Percentiles rank a stretch among this genome's conserved stretches.
phyloP scores from a whole-genome alignment of 1,140 invertebrate species.

The Euwallacea fornicatus region DNA sequence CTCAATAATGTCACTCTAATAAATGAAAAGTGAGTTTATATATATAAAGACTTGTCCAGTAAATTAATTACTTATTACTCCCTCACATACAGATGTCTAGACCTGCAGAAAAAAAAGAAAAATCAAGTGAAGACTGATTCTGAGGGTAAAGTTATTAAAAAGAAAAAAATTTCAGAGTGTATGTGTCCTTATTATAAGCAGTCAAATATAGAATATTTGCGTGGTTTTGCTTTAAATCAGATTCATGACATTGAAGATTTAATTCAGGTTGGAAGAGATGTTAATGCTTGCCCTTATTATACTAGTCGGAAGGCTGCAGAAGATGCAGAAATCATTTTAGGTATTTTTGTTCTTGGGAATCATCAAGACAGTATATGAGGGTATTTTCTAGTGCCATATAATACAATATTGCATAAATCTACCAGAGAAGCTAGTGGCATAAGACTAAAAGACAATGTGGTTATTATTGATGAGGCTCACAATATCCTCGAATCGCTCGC shows the following conservation, averaged over 20 bases:
- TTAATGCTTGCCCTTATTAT: conserved; percentile 90
- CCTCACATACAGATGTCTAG: conserved; percentile 68
- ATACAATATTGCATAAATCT: conserved; percentile 82
- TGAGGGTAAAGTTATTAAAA: conserved; percentile 65
- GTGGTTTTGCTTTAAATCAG: conserved; percentile 67
- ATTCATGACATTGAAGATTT: conserved; percentile 90
- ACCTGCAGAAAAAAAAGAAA: conserved; percentile 77
- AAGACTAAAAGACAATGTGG: conserved; percentile 77
- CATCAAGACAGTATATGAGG: no score
- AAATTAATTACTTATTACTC: conserved; percentile 31
- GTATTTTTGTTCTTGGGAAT: neutral
- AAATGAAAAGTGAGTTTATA: conserved; percentile 75
- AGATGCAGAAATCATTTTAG: conserved; percentile 78
- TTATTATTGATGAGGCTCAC: conserved; percentile 97
- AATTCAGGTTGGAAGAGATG: conserved; percentile 66
- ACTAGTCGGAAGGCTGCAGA: conserved; percentile 75
- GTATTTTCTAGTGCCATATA: conserved; percentile 69
- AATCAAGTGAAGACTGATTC: conserved; percentile 59
- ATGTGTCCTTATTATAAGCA: conserved; percentile 70
- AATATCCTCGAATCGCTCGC: conserved; percentile 91
- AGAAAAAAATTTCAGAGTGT: conserved; percentile 58
- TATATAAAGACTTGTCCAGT: neutral
- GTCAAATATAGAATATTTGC: conserved; percentile 65
- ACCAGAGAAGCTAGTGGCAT: conserved; percentile 84
- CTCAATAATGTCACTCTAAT: conserved; percentile 80